These are phyloP conservation scores for Zeuzera pyrina DNA, from an alignment of 2,888 invertebrate genomes.

Conservation along the genomic window DNA sequence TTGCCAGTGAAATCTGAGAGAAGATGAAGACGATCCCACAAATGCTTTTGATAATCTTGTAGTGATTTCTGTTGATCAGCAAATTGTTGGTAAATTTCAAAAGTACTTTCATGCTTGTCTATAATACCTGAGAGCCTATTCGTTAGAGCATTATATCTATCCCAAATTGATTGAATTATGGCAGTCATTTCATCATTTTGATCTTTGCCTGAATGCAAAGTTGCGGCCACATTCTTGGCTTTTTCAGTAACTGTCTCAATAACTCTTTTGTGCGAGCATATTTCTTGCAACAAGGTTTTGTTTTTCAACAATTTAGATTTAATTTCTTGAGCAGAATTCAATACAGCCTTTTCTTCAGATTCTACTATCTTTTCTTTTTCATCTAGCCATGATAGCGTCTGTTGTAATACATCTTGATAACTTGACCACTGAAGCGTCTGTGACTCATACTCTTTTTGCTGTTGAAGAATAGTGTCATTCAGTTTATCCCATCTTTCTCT, in stretches of 20 bases:
- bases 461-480: slow-evolving; percentile 85
- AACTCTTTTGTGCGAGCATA: slow-evolving; percentile 89
- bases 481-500: slow-evolving; percentile 92
- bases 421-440: slow-evolving; percentile 87
- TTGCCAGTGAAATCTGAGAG: slow-evolving; percentile 91
- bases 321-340: slow-evolving; percentile 88
- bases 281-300: slow-evolving; percentile 91
- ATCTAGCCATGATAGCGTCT: slow-evolving; percentile 89
- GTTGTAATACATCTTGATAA: slow-evolving; percentile 88
- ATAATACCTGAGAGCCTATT: slow-evolving; percentile 79
- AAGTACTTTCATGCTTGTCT: slow-evolving; percentile 80
- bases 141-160: slow-evolving; percentile 81
- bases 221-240: slow-evolving; percentile 79
- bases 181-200: slow-evolving; percentile 77
- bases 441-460: slow-evolving; percentile 89
- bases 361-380: slow-evolving; percentile 85
- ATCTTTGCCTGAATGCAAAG: slow-evolving; percentile 67
- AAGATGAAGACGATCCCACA: slow-evolving; percentile 89
- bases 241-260: slow-evolving; percentile 93
- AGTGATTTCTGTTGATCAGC: slow-evolving; percentile 88
- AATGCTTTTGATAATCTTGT: slow-evolving; percentile 91
- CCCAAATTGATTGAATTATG: slow-evolving; percentile 81
- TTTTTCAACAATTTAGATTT: slow-evolving; percentile 87
- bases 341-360: slow-evolving; percentile 78
- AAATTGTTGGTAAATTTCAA: slow-evolving; percentile 89